Conservation (phyloP, 2,113 vertebrate genomes). For the cattle (Bos taurus) region ARS-UCD2.0 NC_037343.1:54162501-54163000, state of each 20-base stretch:
- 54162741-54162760: background rate
- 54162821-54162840: background rate
- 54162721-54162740: background rate
- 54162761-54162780: background rate
- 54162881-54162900: background rate
- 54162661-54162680: background rate
- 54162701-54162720: background rate
- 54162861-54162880: background rate
- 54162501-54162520: background rate
- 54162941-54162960: background rate
- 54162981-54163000: rapidly evolving
- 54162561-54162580: background rate
- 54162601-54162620: background rate
- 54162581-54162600: background rate
- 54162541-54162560: background rate
- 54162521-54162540: rapidly evolving
- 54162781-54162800: background rate
- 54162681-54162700: background rate
- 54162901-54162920: rapidly evolving
- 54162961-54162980: background rate
- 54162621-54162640: background rate
- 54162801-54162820: background rate
- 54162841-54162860: background rate
- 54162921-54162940: background rate
- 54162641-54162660: background rate